Evolutionary conservation across 35 echinoderm and acorn worm species (phyloP), one percentile per base, ranked within the genome.

Genomic region (Eucidaris tribuloides): DNA sequence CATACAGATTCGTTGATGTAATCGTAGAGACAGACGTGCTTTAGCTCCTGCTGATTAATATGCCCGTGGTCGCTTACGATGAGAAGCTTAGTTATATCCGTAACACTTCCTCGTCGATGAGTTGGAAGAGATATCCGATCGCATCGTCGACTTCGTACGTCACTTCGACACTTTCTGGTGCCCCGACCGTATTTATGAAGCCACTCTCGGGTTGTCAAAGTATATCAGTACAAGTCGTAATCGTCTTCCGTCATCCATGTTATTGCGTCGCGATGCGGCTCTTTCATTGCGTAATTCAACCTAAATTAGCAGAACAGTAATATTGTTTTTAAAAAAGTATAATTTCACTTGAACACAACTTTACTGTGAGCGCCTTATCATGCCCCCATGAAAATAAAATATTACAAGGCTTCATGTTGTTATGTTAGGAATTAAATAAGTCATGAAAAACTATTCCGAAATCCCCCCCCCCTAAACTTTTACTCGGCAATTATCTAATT

Each of bases 241-340:
- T 88, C 84, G 17, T 96, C 93, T 5, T 96, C 65, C 25, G 38
- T 92, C 22, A 92, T 43, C 94, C 94, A 96, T n/a, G 71, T 45
- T 3, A 96, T 61, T 0, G 85, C 81, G 9, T 46, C 60, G 36
- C 85, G 81, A n/a, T 92, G 20, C 24, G 9, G 60, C n/a, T n/a
- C n/a, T n/a, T n/a, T n/a, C n/a, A n/a, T n/a, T n/a, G n/a, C n/a
- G n/a, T n/a, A n/a, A n/a, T n/a, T n/a, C n/a, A n/a, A n/a, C n/a
- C n/a, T n/a, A n/a, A n/a, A n/a, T n/a, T n/a, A n/a, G n/a, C n/a
- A n/a, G n/a, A n/a, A n/a, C n/a, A n/a, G n/a, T n/a, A n/a, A n/a
- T n/a, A n/a, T n/a, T n/a, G n/a, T n/a, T n/a, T n/a, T n/a, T n/a
- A n/a, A n/a, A n/a, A n/a, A n/a, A n/a, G n/a, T n/a, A n/a, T n/a